Base-by-base conservation (phyloP, 2,113 vertebrate species). In the Corythoichthys haematopterus region DNA sequence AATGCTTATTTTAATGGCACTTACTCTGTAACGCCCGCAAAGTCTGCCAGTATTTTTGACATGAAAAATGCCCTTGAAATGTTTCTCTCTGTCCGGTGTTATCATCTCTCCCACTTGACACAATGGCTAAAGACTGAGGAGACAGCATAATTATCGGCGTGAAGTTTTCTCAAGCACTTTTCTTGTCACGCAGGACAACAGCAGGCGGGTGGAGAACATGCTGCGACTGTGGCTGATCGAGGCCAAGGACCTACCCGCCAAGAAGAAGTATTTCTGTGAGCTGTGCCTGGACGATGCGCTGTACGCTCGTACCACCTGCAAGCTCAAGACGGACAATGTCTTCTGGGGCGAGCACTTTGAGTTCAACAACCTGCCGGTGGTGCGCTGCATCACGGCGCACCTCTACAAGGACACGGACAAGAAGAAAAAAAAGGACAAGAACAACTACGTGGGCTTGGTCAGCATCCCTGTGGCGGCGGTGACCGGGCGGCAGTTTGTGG, bases 311-410 rank as follows among this genome's bases (percentile, higher is more conserved):
- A 99, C 97, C 81, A 97, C 97, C 56, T 96, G 97, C 90, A 99
- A 99, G 87, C 93, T 98, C 80, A 98, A 98, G 91, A 95, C 94
- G 1, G 97, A 99, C 89, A 98, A 98, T 15, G 93, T 99, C 46
- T 99, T 99, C 74, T 99, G 97, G 97, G 97, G 97, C 16, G 97
- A 99, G 90, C 96, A 98, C 92, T 99, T 99, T 69, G 97, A 99
- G 86, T 99, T 99, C 87, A 95, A 95, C 70, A 98, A 98, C 92
- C 93, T 99, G 80, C 97, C 97, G 0, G 87, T 93, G 0, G 90
- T 98, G 80, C 94, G 92, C 72, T 95, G 90, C 69, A 91, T 99
- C 80, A 93, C 94, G 0, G 92, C 95, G 43, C 97, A 99, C 92
- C 86, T 99, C 66, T 99, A 98, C 90, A 96, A 96, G 77, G 97